Percentiles rank a stretch among this genome's conserved stretches.
Evolutionary conservation across 2,797 vertebrate genomes (phyloP).

Genomic region (Microctenopoma lineatum): DNA sequence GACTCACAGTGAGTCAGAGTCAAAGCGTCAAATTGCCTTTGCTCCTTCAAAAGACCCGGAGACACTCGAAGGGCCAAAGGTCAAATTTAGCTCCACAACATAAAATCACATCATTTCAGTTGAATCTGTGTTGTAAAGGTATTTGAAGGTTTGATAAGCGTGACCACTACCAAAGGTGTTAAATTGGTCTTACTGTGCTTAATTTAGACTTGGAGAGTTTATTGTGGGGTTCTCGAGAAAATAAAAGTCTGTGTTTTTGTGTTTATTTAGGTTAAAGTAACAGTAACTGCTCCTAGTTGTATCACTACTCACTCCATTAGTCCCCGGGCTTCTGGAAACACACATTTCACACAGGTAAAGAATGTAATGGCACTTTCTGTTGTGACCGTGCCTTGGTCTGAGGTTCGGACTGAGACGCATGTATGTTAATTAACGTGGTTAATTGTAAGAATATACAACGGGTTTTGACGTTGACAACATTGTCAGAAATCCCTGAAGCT

Average conservation of each 20-base stretch:
- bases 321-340: not conserved
- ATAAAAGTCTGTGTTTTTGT: no score
- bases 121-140: not conserved
- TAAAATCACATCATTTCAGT: not conserved
- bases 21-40: slow-evolving; percentile 11
- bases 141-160: not conserved
- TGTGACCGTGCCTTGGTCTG: not conserved
- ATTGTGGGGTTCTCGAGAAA: no score
- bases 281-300: no score
- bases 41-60: slow-evolving; percentile 14
- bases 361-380: not conserved
- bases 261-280: no score
- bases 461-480: slow-evolving; percentile 1
- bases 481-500: not conserved
- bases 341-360: no score
- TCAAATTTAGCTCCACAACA: not conserved
- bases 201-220: no score
- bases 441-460: not conserved
- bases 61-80: not conserved
- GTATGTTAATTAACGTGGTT: not conserved
- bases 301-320: no score
- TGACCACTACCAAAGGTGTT: not conserved
- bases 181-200: no score
- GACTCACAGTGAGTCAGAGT: slow-evolving; percentile 1
- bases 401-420: not conserved